Evolutionary conservation across 1,140 invertebrate genomes (phyloP).

Genomic region (Leptopilina clavipes): DNA sequence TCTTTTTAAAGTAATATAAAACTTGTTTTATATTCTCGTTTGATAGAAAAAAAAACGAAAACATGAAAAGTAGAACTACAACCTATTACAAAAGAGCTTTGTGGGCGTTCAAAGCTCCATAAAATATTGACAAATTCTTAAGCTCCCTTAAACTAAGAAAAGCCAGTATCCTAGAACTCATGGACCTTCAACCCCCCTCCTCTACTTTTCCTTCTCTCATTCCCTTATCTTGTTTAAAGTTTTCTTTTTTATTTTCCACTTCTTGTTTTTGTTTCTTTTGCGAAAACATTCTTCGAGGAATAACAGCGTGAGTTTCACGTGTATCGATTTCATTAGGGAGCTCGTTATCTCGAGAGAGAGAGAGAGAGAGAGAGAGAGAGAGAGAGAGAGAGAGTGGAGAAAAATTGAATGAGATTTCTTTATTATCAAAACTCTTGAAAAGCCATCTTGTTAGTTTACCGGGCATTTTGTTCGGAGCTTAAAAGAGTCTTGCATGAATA

Average conservation of each 20-base stretch:
- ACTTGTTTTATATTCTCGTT: constrained; percentile 25
- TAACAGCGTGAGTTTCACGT: neutral
- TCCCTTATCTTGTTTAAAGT: neutral
- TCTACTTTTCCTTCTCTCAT: neutral
- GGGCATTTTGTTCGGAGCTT: neutral
- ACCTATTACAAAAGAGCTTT: constrained; percentile 13
- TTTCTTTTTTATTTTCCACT: neutral
- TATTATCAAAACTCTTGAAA: constrained; percentile 20
- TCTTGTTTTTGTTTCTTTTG: too few relatives aligned
- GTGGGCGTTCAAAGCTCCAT: neutral
- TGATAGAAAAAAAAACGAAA: neutral
- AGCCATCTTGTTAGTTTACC: constrained; percentile 3
- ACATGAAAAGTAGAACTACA: constrained; percentile 16
- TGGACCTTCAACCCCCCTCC: neutral
- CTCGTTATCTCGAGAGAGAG: neutral
- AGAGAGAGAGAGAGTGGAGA: neutral
- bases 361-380: neutral
- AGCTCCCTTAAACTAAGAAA: constrained; percentile 4
- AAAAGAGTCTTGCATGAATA: neutral
- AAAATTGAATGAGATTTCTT: constrained; percentile 13
- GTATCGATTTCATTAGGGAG: constrained; percentile 7
- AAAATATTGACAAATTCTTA: constrained; percentile 12
- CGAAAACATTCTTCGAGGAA: neutral
- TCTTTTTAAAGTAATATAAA: constrained; percentile 19
- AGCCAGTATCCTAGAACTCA: neutral